These are phyloP conservation scores for Stomorhina lunata DNA, from an alignment of 2,888 invertebrate species.

Conservation along the genomic window DNA sequence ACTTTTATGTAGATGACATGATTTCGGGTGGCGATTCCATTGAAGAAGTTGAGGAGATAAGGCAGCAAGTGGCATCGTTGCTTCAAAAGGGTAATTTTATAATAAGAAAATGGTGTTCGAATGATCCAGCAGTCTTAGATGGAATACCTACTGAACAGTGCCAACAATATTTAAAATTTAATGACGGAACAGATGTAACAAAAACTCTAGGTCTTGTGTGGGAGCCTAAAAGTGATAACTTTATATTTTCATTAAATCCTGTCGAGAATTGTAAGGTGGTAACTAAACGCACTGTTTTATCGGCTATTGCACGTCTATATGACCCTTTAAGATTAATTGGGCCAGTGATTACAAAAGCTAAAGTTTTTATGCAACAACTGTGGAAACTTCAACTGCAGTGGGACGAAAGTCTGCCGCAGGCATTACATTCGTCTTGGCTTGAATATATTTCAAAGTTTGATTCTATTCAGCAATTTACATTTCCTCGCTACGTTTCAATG, in stretches of 20 bases:
- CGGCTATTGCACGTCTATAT: background rate
- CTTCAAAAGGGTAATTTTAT: constrained; percentile 27
- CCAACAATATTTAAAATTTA: constrained; percentile 26
- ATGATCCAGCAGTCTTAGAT: background rate
- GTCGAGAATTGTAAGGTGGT: too few species aligned
- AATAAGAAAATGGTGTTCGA: constrained; percentile 52
- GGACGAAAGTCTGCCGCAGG: too few species aligned
- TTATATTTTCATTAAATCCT: constrained; percentile 47
- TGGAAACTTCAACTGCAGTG: too few species aligned
- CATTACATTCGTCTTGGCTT: too few species aligned
- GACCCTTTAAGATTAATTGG: background rate
- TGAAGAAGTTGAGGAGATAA: constrained; percentile 29
- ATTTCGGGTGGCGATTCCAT: constrained; percentile 43
- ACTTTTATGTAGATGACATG: constrained; percentile 60
- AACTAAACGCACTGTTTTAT: background rate
- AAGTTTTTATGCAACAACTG: too few species aligned
- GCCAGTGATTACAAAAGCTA: too few species aligned
- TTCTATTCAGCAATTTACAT: too few species aligned
- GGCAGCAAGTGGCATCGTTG: background rate
- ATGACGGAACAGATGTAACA: constrained; percentile 32
- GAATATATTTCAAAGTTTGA: too few species aligned
- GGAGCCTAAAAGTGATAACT: constrained; percentile 21
- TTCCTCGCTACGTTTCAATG: too few species aligned
- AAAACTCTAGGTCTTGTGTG: constrained; percentile 47
- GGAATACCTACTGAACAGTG: background rate